Evolutionary conservation across 1,140 invertebrate genomes (phyloP), one percentile per base, ranked within the genome.

Genomic region (Zaprionus taronus): DNA sequence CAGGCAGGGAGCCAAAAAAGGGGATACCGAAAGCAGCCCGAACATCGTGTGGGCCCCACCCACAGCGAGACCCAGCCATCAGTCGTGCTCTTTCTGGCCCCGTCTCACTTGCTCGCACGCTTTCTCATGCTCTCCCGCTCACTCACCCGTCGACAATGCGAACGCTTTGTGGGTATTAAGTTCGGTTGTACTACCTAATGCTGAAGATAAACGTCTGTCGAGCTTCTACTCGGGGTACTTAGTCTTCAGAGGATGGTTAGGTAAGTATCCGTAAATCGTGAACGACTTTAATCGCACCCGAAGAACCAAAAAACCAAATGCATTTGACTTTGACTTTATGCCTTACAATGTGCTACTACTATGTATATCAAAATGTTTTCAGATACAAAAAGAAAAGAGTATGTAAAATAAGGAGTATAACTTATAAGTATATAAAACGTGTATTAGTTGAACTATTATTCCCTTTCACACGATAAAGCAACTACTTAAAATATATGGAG

Each of bases 91-190:
- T 24, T 51, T 51, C 24, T 72, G 56, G 47, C 49, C 34, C 36
- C 68, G 47, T 72, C 56, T 72, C 66, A 67, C 67, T 58, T 22
- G 36, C 49, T 61, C 77, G 24, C 55, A 20, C 60, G 49, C 49
- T 56, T 58, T 14, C 55, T 24, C 64, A 41, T 49, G 47, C 47
- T 60, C 31, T 53, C 38, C 22, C 36, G 31, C 34, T 9, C 51
- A 31, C 12, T 62, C 28, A 14, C 2, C 41, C 51, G 26, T 64
- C 47, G 4, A 22, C 60, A 56, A 71, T 57, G 47, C 57, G 60
- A 44, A 56, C 69, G 64, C 85, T 90, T 87, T 87, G 85, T 87
- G 81, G 84, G 85, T 90, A 87, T 87, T 90, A 89, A 87, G 85
- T 87, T 87, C 79, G 69, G 56, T 79, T 67, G 22, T 57, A 12